Evolutionary conservation across 2,888 invertebrate genomes (phyloP).

Genomic region (Odontocerum albicorne): DNA sequence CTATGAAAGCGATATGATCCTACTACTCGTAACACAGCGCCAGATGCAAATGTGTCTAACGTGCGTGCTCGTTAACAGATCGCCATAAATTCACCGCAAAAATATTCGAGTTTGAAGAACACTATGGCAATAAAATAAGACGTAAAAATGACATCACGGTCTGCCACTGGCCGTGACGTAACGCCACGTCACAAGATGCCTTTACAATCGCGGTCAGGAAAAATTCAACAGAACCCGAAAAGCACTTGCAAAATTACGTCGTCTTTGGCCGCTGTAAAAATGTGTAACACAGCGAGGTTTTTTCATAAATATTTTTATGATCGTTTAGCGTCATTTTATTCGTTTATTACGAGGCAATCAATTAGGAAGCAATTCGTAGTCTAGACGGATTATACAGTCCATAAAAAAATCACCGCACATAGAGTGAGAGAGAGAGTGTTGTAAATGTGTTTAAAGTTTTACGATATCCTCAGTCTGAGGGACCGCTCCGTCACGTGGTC

Average conservation of each 20-base stretch:
- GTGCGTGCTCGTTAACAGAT: conserved; percentile 6
- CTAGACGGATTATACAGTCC: conserved; percentile 36
- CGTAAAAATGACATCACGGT: conserved; percentile 8
- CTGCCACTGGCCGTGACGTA: conserved; percentile 23
- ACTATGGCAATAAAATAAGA: conserved; percentile 10
- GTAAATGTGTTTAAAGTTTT: conserved; percentile 35
- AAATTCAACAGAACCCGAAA: conserved; percentile 9
- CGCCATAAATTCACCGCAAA: conserved; percentile 7
- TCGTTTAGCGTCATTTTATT: conserved; percentile 34
- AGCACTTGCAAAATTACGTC: conserved; percentile 19
- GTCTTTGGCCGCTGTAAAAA: conserved; percentile 25
- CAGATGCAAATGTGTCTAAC: conserved; percentile 4
- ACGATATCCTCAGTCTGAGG: conserved; percentile 10
- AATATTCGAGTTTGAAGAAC: conserved; percentile 5
- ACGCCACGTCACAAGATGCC: conserved; percentile 10
- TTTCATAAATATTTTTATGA: conserved; percentile 29
- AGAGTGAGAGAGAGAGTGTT: conserved; percentile 7
- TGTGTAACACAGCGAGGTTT: conserved; percentile 22
- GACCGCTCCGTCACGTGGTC: conserved; percentile 4
- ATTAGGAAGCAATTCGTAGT: conserved; percentile 34
- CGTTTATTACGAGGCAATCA: conserved; percentile 36
- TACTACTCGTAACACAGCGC: background rate
- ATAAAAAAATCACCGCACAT: conserved; percentile 35
- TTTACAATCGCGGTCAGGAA: conserved; percentile 8
- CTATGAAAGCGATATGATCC: too few relatives aligned